Evolutionary conservation across 1,140 invertebrate genomes (phyloP), one percentile per base, ranked within the genome.

Genomic region (Acromyrmex heyeri): DNA sequence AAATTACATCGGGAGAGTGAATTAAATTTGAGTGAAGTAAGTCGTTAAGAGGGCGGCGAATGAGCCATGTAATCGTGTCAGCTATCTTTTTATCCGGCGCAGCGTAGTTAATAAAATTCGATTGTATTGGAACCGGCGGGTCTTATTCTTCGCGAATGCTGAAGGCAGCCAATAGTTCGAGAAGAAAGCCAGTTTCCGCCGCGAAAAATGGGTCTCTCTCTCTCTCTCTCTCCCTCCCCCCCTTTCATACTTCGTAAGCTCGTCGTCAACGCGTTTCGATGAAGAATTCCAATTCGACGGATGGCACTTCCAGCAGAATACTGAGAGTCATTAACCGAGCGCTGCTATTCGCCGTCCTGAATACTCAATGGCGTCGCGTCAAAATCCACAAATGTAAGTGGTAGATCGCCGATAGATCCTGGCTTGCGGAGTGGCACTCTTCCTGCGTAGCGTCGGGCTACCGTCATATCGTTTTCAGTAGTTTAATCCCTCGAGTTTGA

Each of bases 251-350:
- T 82, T 38, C 69, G 53, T 67, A 72, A 55, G 75, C 73, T 38
- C 77, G 73, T 64, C 55, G 79, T 61, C 79, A 55, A 75, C 24
- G 78, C 85, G 67, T 70, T 44, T 30, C 50, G 50, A 67, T 62
- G 75, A 86, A 69, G 64, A 86, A 81, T 86, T 86, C 50, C 76
- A 81, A 65, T 86, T 86, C 75, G 75, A 79, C 83, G 38, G 48
- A 81, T 72, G 67, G 55, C 38, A 75, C 79, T 83, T 83, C 24
- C 57, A 62, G 48, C 57, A 38, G 78, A 83, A 83, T 73, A 82
- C 53, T 53, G 86, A 57, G 55, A 86, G 77, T 72, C 77, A 64
- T 86, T 82, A 81, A 82, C 70, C 75, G 62, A 24, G 69, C 69
- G 69, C 64, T 70, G 77, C 79, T 57, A 83, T 83, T 83, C 79